phyloP scores from a whole-genome alignment of 2,113 vertebrate genomes.

The Bos javanicus region DNA sequence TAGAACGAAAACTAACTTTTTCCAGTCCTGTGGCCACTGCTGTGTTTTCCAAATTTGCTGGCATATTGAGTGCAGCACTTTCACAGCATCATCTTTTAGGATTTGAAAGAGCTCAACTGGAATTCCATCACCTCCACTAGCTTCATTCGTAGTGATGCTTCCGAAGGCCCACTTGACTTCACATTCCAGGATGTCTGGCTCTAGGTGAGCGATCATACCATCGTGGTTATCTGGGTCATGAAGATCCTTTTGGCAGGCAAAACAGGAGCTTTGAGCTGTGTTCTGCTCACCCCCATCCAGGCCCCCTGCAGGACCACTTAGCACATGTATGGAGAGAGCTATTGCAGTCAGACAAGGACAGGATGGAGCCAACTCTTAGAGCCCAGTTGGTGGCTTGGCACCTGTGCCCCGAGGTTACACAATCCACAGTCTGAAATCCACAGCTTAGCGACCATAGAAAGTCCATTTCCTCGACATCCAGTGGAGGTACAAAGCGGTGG shows the following conservation, averaged over 20 bases:
- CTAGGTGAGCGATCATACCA: neutral
- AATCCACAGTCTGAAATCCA: neutral
- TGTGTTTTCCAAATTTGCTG: neutral
- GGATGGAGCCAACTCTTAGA: neutral
- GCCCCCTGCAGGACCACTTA: too few relatives aligned
- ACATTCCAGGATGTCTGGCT: neutral
- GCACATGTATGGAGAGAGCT: neutral
- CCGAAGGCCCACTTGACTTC: neutral
- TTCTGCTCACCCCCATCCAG: neutral
- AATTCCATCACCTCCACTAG: neutral
- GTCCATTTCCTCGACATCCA: neutral
- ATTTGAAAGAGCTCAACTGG: accelerated
- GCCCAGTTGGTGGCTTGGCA: neutral
- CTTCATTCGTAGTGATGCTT: neutral
- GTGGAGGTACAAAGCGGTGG: too few relatives aligned
- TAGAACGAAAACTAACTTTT: neutral
- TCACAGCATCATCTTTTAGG: neutral
- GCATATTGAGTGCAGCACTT: neutral
- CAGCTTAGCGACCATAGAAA: neutral
- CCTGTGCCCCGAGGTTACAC: neutral
- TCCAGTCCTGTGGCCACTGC: neutral
- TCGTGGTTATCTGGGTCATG: neutral
- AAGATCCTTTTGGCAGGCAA: neutral
- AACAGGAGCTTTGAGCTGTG: neutral
- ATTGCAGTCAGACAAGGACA: accelerated